Evolutionary conservation across 1,140 invertebrate genomes (phyloP).

Genomic region (Linepithema humile): DNA sequence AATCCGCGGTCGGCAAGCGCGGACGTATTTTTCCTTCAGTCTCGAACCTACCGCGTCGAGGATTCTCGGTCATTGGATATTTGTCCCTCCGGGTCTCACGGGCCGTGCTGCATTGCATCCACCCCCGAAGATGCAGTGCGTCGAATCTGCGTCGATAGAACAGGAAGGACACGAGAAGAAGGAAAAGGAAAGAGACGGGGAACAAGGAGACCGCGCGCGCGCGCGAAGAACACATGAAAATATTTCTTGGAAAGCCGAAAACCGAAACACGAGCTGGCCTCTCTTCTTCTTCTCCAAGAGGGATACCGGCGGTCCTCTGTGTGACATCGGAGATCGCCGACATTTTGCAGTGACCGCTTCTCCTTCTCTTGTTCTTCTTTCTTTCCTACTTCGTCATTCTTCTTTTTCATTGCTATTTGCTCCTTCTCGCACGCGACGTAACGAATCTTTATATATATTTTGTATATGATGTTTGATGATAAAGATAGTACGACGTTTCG

Average conservation of each 20-base stretch:
- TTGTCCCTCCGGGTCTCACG: not conserved
- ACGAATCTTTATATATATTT: not conserved
- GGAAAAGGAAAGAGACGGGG: constrained; percentile 5
- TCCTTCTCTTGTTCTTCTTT: constrained; percentile 9
- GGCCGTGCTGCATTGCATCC: constrained; percentile 30
- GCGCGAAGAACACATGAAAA: constrained; percentile 17
- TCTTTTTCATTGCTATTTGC: not conserved
- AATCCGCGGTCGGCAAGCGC: not conserved
- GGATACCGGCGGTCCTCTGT: constrained; percentile 62
- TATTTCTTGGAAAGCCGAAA: constrained; percentile 73
- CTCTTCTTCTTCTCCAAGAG: constrained; percentile 29
- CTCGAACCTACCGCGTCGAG: constrained; percentile 14
- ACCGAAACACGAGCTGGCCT: constrained; percentile 72
- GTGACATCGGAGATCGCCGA: constrained; percentile 75
- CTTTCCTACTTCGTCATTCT: not conserved
- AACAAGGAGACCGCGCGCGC: not conserved
- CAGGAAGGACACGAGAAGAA: not conserved
- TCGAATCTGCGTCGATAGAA: not conserved
- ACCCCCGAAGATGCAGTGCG: constrained; percentile 36
- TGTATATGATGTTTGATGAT: not conserved
- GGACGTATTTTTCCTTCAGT: constrained; percentile 12
- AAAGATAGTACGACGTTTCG: not conserved
- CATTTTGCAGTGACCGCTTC: constrained; percentile 64
- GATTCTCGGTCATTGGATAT: constrained; percentile 51
- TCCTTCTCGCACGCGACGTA: not conserved